A percentile compares a stretch with the other conserved stretches of the same genome.
phyloP scores from a whole-genome alignment of 2,888 invertebrate species.

The Agrochola lota region DNA sequence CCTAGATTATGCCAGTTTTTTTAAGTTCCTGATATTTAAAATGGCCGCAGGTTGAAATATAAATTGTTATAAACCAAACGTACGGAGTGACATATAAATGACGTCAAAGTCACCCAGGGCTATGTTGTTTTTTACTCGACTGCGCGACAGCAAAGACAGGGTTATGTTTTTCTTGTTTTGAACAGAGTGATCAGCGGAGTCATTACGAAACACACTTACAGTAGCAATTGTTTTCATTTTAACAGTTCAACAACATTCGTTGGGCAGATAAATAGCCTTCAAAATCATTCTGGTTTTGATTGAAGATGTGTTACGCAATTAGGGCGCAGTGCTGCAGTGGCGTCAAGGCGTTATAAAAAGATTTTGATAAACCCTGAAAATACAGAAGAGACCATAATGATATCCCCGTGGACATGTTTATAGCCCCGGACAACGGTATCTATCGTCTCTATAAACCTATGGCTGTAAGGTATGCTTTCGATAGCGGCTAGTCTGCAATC shows the following conservation, averaged over 20 bases:
- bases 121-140: background rate
- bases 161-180: no score
- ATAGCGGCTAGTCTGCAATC: background rate
- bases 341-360: no score
- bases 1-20: slow-evolving; percentile 30
- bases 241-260: no score
- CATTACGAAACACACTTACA: no score
- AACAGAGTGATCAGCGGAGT: no score
- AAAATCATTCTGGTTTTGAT: no score
- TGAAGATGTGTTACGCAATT: no score
- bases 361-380: background rate
- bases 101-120: background rate
- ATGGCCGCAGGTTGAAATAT: slow-evolving; percentile 16
- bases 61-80: background rate
- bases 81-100: background rate
- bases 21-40: slow-evolving; percentile 32
- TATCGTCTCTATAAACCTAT: background rate
- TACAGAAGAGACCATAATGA: no score
- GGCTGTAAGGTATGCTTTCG: background rate
- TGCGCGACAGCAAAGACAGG: no score
- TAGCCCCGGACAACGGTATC: background rate
- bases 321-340: background rate
- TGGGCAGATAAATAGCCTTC: no score
- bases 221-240: no score
- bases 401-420: background rate